Evolutionary conservation across 1,140 invertebrate genomes (phyloP), one percentile per base, ranked within the genome.

Genomic region (Cydia splendana): DNA sequence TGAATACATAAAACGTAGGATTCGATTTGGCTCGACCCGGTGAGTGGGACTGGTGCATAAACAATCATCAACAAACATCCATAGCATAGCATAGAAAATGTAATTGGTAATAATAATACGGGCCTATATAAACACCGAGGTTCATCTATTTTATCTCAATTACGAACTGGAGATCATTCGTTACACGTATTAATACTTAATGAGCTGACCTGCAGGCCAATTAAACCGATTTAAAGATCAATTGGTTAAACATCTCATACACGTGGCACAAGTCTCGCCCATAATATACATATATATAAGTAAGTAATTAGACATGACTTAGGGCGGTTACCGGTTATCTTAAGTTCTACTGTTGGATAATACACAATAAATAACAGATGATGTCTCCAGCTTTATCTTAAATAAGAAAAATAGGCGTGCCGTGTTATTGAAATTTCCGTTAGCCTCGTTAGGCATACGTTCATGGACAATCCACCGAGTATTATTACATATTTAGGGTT

Each of bases 111-210:
- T 57, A 57, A 57, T 15, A n/a, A 57, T 57, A 57, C 12, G n/a
- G 53, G 15, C 5, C n/a, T 57, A 57, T 57, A 53, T 57, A 57
- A 2, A 57, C 15, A 20, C 7, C 53, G 4, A 57, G 0, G 53
- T 57, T 57, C 53, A 18, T 57, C n/a, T 5, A 57, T 57, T 57
- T 57, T 57, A 57, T 57, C 53, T 57, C n/a, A 57, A 57, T 7
- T 57, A 57, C 1, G 53, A 57, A 57, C 53, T 57, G 4, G 12
- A 48, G 45, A 48, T 48, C n/a, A 57, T 57, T 18, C 5, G 53
- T 18, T 53, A 53, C 51, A 7, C n/a, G n/a, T n/a, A n/a, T 48
- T 13, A 45, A 45, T 45, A 45, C 42, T 45, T 45, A 3, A 13
- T 10, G 20, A n/a, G 57, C 20, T 24, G 20, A 24, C 57, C 57